Percentiles rank a stretch among this genome's conserved stretches.
These are phyloP conservation scores for Himalopsyche japonica DNA, from an alignment of 2,888 invertebrate genomes.

Conservation along the genomic window DNA sequence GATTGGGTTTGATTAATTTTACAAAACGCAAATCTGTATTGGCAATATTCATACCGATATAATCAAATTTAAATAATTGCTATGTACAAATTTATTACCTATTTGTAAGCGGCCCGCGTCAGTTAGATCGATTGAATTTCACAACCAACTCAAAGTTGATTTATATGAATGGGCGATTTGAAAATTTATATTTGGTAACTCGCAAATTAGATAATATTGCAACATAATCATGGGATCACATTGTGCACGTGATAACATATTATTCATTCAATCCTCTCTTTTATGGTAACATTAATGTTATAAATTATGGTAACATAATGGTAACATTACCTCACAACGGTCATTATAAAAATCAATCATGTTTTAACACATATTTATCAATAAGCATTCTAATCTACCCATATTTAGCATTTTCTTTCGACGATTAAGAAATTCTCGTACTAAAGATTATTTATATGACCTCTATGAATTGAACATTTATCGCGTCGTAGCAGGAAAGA, in stretches of 20 bases:
- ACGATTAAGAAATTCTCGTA: no score
- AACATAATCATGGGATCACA: not conserved
- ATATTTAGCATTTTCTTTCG: no score
- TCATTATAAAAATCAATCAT: no score
- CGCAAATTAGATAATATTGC: not conserved
- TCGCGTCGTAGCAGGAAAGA: no score
- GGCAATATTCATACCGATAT: not conserved
- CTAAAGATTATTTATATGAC: no score
- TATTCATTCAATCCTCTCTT: not conserved
- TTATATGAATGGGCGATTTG: not conserved
- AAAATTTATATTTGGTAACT: not conserved
- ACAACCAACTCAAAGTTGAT: not conserved
- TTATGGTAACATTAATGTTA: no score
- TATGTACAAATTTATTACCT: not conserved
- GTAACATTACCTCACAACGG: no score
- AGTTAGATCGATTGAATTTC: not conserved
- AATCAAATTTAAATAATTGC: not conserved
- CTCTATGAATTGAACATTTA: no score
- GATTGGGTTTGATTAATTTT: not conserved
- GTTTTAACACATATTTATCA: no score
- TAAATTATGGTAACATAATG: no score
- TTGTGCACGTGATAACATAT: not conserved
- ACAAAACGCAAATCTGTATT: not conserved
- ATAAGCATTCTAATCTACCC: no score
- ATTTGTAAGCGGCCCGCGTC: not conserved